A percentile compares a stretch with the other conserved stretches of the same genome.
These are phyloP conservation scores for Zaprionus vittiger DNA, from an alignment of 1,140 invertebrate genomes.

Conservation along the genomic window DNA sequence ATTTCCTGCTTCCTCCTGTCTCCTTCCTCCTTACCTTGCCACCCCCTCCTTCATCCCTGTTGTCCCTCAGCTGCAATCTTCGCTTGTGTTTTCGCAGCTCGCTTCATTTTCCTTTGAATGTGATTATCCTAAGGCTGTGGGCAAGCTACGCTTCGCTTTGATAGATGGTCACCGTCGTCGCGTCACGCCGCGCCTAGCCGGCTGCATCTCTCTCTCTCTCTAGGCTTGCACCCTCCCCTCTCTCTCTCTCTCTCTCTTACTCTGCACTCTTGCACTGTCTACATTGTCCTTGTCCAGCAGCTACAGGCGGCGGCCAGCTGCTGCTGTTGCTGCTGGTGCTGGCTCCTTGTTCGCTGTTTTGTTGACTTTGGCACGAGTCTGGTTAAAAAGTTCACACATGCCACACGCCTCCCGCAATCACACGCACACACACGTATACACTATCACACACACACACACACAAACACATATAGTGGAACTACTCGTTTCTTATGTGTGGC, in stretches of 20 bases:
- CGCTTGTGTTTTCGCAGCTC: constrained; percentile 70
- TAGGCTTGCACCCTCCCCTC: not conserved
- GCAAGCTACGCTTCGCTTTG: constrained; percentile 73
- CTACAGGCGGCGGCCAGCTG: not conserved
- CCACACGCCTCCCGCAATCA: constrained; percentile 35
- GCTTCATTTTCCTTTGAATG: constrained; percentile 81
- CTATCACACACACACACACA: not conserved
- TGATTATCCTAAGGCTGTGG: constrained; percentile 78
- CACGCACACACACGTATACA: not conserved
- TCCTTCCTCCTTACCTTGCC: not conserved
- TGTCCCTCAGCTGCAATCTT: constrained; percentile 52
- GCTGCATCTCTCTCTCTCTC: not conserved
- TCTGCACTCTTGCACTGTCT: not conserved
- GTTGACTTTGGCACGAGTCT: constrained; percentile 82
- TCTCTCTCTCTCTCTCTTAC: not conserved
- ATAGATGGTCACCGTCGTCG: constrained; percentile 55
- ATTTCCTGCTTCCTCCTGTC: constrained; percentile 66
- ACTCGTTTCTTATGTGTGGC: constrained; percentile 27
- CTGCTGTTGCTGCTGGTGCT: constrained; percentile 11
- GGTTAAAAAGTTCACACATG: constrained; percentile 82
- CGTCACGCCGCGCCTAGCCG: constrained; percentile 14
- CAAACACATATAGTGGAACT: constrained; percentile 16
- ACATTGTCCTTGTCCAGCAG: constrained; percentile 5
- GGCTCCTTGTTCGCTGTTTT: constrained; percentile 67
- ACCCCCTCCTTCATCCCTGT: not conserved